Evolutionary conservation across 2,888 invertebrate species (phyloP), one percentile per base, ranked within the genome.

Genomic region (Gymnocheta viridis): DNA sequence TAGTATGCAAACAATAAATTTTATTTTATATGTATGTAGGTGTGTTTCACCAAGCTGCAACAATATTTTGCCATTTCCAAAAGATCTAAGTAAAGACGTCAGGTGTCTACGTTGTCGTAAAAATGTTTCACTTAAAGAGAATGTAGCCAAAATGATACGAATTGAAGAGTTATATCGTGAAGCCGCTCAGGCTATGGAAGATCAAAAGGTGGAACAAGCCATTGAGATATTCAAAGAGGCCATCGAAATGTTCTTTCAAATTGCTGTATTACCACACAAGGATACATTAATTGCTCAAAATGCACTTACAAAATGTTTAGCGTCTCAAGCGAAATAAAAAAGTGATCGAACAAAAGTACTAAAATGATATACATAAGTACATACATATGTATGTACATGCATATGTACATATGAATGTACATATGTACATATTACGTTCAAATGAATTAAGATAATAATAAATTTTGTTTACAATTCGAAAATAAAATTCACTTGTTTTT

Each of bases 211-310:
- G 0, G 89, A 90, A 14, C 93, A 94, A 78, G 96, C 96, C 0
- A 93, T 93, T 14, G 88, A 91, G 2, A 88, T 92, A 0, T 92
- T 96, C 27, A 92, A 93, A 72, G 91, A 92, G 19, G 95, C 94
- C 0, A 92, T 96, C 6, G 94, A 94, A 86, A 88, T 91, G 64
- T 96, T 94, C 91, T 93, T 95, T 87, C 93, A 93, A 73, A 91
- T 94, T 27, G 95, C 94, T 0, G 91, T 92, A 0, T 92, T 95
- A 0, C 96, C 96, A 0, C 94, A 96, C 86, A 93, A 93, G 54
- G 94, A 94, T 79, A 95, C 95, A 0, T 94, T 95, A 62, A 91
- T 95, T 32, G 95, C 95, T 0, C 95, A 96, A 90, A 95, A 96
- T 88, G 93, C 95, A 0, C 90, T 96, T 41, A 92, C 95, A 2